Evolutionary conservation across 2,888 invertebrate species (phyloP), one percentile per base, ranked within the genome.

Genomic region (Tachina grossa): DNA sequence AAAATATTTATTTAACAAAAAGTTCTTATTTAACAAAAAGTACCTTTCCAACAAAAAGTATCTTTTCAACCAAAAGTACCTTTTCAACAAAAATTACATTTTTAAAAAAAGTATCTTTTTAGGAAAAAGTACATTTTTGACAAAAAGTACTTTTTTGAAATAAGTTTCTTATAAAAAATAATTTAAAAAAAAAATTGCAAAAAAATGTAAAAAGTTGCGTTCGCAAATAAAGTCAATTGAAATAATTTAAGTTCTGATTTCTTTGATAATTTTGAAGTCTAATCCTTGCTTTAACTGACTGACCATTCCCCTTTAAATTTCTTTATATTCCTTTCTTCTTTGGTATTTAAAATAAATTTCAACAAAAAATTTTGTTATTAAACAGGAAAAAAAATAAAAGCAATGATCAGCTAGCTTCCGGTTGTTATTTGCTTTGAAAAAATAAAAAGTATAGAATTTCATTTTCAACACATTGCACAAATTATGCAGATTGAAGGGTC

Each of bases 401-500:
- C 74, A 78, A 47, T 65, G n/a, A 53, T 4, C 55, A 75, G 71
- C 66, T 78, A 75, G 71, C 66, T 78, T 76, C 84, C 84, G 76
- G 84, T 69, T 59, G 57, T 71, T 65, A 61, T 59, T 53, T 43
- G 69, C 22, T 22, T 43, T 14, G 6, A 19, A 22, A 75, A 49
- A 31, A 72, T 0, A 19, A 13, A 45, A 69, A 2, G 79, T 83
- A 85, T 85, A 79, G 83, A 85, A 85, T 85, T 85, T 76, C 83
- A 83, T 72, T 74, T 66, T 72, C 65, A 83, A 85, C 85, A 78
- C 84, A 85, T 80, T 83, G 89, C 86, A 87, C 89, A 91, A 91
- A 91, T 91, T 91, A 91, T 91, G 91, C 90, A 91, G 91, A 91
- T 91, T 91, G 90, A 90, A 89, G 90, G 91, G 90, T 91, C 91